A percentile compares a stretch with the other conserved stretches of the same genome.
phyloP scores from a whole-genome alignment of 2,113 vertebrate genomes.

The Plecturocebus donacophilus region DNA sequence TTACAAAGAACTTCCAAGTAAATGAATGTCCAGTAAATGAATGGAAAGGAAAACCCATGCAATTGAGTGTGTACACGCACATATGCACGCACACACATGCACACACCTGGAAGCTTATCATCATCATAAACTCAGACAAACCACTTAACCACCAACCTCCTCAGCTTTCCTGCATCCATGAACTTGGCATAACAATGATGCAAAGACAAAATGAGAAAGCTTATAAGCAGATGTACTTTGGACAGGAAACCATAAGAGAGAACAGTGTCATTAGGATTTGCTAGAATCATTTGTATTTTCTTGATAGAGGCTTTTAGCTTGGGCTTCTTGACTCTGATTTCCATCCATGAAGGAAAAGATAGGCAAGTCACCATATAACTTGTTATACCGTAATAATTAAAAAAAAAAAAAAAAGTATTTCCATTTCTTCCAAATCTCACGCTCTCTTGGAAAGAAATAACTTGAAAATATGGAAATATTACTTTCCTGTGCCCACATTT shows the following conservation, averaged over 20 bases:
- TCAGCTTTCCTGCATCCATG: neutral
- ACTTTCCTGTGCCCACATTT: neutral
- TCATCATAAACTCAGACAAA: neutral
- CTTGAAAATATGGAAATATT: neutral
- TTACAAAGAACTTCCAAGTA: neutral
- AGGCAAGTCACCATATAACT: accelerated
- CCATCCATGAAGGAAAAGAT: neutral
- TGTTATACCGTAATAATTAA: too few species aligned
- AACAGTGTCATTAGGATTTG: neutral
- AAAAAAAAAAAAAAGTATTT: too few species aligned
- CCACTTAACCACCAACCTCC: neutral
- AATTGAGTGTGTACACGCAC: too few species aligned
- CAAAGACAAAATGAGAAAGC: neutral
- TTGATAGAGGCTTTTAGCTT: accelerated
- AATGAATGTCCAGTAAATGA: neutral
- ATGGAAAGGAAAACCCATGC: neutral
- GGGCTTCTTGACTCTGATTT: neutral
- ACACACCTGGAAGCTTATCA: neutral
- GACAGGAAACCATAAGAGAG: neutral
- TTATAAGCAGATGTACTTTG: neutral
- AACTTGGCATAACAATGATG: neutral
- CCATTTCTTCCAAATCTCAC: neutral
- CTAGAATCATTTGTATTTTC: neutral
- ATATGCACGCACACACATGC: neutral
- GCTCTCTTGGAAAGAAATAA: neutral